Base-by-base conservation (phyloP, 2,797 vertebrate genomes). In the Mormyrus hasselquistii region DNA sequence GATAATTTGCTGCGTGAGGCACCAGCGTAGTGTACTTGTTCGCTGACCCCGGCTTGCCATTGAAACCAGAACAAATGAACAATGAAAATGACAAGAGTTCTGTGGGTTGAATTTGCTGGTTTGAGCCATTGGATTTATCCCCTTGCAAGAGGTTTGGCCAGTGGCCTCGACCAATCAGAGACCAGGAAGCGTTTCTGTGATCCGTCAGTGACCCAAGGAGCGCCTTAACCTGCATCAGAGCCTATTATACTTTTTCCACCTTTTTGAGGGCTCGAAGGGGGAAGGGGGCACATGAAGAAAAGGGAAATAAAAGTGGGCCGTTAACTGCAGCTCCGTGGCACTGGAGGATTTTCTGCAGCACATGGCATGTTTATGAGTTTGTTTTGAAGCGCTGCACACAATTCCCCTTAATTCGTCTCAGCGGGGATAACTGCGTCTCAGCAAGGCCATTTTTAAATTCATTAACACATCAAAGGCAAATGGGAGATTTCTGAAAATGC, bases 361-460 rank as follows among this genome's bases (percentile, higher is more conserved):
- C 91, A 90, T 93, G 94, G 93, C 93, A 94, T 95, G 93, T 94
- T 95, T 94, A 94, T 94, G 91, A 93, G 94, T 93, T 94, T 94
- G 94, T 94, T 94, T 95, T 95, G 93, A 95, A 95, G 94, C 93
- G 89, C 91, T 65, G 79, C 87, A 55, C 82, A 90, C 59, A 88
- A 88, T 86, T 79, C 87, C 59, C 55, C 86, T 90, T 93, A 92
- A 93, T 94, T 93, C 93, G 90, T 88, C 93, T 92, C 93, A 93
- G 93, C 89, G 1, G 94, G 93, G 89, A 93, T 93, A 94, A 94
- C 92, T 88, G 89, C 92, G 91, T 90, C 88, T 89, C 87, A 90
- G 89, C 91, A 93, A 91, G 91, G 90, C 90, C 90, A 91, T 93
- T 95, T 94, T 92, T 93, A 90, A 94, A 94, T 94, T 93, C 93